Evolutionary conservation across 2,888 invertebrate species (phyloP), one percentile per base, ranked within the genome.

Genomic region (Julus scanicus): DNA sequence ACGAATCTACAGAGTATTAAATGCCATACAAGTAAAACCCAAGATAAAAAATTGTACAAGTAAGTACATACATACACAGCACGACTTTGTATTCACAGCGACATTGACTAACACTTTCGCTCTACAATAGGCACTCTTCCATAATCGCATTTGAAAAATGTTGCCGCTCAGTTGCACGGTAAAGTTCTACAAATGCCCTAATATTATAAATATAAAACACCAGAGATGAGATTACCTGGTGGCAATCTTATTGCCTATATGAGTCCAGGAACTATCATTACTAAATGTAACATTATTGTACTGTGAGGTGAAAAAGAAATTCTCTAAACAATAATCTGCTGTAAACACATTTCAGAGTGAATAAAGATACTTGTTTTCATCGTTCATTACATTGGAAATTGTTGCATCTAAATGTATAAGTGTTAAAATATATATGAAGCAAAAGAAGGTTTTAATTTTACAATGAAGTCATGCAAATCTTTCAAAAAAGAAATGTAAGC

Each of bases 281-380:
- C 39, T 13, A 86, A 86, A 40, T 86, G 11, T 9, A 86, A 86
- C 39, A 86, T 86, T 29, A 15, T 9, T 29, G 11, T 40, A 9
- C 37, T 11, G 9, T 44, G 1, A 15, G 15, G 29, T 29, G 11
- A 15, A 53, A 53, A 15, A 53, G 13, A 15, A 53, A 53, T 15
- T 53, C 53, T 53, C 53, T 15, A 53, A 53, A 53, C 53, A 53
- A 53, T 15, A 9, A 15, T 9, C 53, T 15, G 11, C 9, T 15
- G 2, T 15, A 40, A 13, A 44, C 37, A 86, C 40, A 86, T 53
- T 53, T 53, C 15, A 15, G 13, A 53, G 53, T 53, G 53, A 15
- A 53, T 53, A n/a, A 63, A 53, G 53, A 87, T 57, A 87, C 6
- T 86, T 20, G 11, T 86, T 39, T 13, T 86, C 86, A 44, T 39